These are phyloP conservation scores for Sapajus apella DNA, from an alignment of 2,113 vertebrate species.

Conservation along the genomic window DNA sequence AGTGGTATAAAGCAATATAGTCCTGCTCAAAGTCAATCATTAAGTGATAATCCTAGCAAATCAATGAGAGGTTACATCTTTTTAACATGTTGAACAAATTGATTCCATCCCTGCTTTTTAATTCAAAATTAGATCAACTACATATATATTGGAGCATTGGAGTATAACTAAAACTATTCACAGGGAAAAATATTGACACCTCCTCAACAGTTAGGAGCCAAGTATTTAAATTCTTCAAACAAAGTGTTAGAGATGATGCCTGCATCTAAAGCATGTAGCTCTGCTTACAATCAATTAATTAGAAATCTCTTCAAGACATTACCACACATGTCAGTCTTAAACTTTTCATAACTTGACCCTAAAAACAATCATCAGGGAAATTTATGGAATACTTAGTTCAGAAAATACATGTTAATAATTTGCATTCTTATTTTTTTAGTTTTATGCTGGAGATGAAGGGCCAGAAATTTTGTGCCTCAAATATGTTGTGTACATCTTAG, in stretches of 20 bases:
- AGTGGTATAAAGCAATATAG: background rate
- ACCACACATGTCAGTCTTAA: background rate
- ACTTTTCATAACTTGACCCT: background rate
- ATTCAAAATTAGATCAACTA: background rate
- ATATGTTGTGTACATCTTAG: background rate
- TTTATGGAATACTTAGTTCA: background rate
- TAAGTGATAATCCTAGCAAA: background rate
- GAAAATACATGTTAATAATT: background rate
- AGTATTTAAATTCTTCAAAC: background rate
- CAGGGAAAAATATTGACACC: background rate
- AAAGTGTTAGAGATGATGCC: background rate
- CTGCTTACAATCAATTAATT: background rate
- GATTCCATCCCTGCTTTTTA: background rate
- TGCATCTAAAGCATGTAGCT: background rate
- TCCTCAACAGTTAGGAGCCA: background rate
- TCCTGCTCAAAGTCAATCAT: background rate
- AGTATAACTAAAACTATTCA: background rate
- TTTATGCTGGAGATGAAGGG: background rate
- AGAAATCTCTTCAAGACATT: background rate
- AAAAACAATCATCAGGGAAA: background rate
- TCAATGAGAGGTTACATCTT: background rate
- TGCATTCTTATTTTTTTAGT: background rate
- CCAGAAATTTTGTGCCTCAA: background rate
- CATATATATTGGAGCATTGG: background rate
- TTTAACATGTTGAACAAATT: slow-evolving; percentile 21